These are phyloP conservation scores for Mergus octosetaceus DNA, from an alignment of 2,797 vertebrate genomes.

Conservation along the genomic window DNA sequence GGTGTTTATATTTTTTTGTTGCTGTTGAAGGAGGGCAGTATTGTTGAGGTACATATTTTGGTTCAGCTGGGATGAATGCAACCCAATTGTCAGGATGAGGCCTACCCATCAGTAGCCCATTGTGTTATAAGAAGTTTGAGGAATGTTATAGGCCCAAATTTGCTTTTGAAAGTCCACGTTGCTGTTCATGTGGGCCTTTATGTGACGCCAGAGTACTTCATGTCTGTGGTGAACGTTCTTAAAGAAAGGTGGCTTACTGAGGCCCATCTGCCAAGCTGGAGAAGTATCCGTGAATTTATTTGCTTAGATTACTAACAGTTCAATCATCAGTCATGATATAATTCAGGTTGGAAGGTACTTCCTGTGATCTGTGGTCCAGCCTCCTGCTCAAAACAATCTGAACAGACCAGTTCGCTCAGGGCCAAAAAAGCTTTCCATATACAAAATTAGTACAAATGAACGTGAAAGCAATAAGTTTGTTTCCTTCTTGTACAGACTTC, in stretches of 20 bases:
- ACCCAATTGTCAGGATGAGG: neutral
- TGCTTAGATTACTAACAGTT: neutral
- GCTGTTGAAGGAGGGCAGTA: neutral
- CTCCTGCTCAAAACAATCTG: neutral
- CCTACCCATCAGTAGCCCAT: neutral
- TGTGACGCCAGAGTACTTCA: neutral
- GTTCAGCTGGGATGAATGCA: neutral
- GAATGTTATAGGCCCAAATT: neutral
- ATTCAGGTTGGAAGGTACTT: neutral
- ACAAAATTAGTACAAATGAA: neutral
- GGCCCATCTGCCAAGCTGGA: neutral
- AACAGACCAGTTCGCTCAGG: neutral
- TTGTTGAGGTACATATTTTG: neutral
- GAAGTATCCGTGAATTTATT: neutral
- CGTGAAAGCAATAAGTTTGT: neutral
- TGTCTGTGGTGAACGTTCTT: neutral
- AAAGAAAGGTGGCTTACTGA: neutral
- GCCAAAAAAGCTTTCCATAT: neutral
- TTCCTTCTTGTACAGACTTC: neutral
- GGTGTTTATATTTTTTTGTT: neutral
- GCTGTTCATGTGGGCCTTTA: neutral
- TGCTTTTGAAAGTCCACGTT: neutral
- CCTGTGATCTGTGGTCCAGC: neutral
- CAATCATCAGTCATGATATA: neutral
- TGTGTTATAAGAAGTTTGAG: neutral